These are phyloP conservation scores for Pseudomyrmex dendroicus DNA, from an alignment of 1,140 invertebrate species.

Conservation along the genomic window DNA sequence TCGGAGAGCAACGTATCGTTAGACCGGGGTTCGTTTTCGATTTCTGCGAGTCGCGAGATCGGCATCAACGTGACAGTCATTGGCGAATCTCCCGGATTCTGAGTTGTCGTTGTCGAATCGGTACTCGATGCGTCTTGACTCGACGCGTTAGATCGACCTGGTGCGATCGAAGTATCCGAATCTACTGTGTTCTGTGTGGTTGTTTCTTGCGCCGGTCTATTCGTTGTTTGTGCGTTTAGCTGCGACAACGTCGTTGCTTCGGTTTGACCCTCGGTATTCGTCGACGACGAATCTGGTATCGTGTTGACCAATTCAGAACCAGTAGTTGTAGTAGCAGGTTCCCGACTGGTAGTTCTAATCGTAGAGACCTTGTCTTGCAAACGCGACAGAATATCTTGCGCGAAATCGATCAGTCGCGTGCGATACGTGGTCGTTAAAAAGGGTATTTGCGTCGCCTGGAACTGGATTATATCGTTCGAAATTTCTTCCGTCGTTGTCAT, in stretches of 20 bases:
- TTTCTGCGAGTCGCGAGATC: not conserved
- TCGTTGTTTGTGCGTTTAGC: not conserved
- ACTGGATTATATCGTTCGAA: constrained; percentile 35
- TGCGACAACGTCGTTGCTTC: not conserved
- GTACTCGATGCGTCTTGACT: not conserved
- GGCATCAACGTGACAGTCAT: constrained; percentile 10
- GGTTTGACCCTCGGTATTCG: not conserved
- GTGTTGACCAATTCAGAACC: constrained; percentile 33
- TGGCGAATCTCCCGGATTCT: constrained; percentile 1
- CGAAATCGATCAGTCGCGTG: constrained; percentile 60
- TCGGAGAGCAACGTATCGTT: constrained; percentile 71
- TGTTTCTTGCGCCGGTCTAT: not conserved
- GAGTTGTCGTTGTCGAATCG: constrained; percentile 53
- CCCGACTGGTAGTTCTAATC: not conserved
- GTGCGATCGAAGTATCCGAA: too few species aligned
- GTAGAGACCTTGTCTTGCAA: constrained; percentile 29
- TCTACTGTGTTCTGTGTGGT: not conserved
- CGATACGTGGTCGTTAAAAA: constrained; percentile 49
- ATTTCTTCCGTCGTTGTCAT: constrained; percentile 40
- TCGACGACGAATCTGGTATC: constrained; percentile 26
- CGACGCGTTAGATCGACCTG: too few species aligned
- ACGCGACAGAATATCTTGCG: constrained; percentile 61
- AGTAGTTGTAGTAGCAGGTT: not conserved
- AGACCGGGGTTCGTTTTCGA: not conserved
- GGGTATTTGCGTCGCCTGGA: constrained; percentile 22